Evolutionary conservation across 2,888 invertebrate genomes (phyloP).

Genomic region (Acanthopleura granulata): DNA sequence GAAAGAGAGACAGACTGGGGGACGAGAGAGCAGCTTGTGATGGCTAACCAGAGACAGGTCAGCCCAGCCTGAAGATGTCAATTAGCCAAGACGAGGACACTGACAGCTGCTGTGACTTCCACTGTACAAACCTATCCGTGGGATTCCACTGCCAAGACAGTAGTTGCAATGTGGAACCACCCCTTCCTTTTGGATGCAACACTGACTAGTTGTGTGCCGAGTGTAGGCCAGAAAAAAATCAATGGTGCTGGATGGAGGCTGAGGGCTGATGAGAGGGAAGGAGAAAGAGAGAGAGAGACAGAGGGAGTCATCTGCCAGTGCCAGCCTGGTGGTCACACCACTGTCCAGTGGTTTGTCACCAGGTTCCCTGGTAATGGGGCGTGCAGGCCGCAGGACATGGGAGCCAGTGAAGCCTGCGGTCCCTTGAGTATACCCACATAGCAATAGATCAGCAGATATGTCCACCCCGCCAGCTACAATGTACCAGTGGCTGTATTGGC

Average conservation of each 20-base stretch:
- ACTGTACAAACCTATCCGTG: not conserved
- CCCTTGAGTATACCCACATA: not conserved
- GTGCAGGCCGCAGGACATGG: not conserved
- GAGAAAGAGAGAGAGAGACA: not conserved
- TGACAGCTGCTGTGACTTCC: not conserved
- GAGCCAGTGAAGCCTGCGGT: not conserved
- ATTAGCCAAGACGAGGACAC: not conserved
- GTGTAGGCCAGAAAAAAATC: not conserved
- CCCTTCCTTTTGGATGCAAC: constrained; percentile 7
- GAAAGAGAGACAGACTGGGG: not conserved
- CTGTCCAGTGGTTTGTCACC: constrained; percentile 1
- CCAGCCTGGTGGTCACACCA: not conserved
- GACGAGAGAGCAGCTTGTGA: not conserved
- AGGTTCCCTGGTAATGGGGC: not conserved
- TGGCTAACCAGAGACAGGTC: no score
- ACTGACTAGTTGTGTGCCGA: constrained; percentile 8
- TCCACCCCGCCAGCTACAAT: no score
- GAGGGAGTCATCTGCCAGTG: not conserved
- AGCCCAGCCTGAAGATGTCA: not conserved
- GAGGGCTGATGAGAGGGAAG: not conserved
- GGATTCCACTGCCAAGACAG: not conserved
- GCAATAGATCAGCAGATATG: no score
- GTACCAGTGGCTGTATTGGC: no score
- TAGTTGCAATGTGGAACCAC: not conserved
- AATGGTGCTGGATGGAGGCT: not conserved